Conservation (phyloP, 2,113 vertebrate genomes). For the Erythrolamprus reginae region DNA sequence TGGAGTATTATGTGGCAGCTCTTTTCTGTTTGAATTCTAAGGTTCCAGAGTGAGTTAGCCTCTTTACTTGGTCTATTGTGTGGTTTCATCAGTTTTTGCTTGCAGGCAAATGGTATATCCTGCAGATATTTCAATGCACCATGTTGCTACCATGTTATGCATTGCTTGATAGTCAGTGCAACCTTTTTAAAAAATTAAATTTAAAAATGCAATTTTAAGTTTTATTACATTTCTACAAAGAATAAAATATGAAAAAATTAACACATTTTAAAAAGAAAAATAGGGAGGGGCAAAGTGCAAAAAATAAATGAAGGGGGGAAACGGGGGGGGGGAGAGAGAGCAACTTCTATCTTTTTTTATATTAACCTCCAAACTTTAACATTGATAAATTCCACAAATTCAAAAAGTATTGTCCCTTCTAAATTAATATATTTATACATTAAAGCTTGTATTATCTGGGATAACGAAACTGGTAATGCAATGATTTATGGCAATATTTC, state of each 20-base stretch:
- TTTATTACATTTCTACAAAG: not conserved
- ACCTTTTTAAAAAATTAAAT: not conserved
- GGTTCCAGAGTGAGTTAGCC: not conserved
- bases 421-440: not conserved
- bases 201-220: too few relatives aligned
- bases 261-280: not conserved
- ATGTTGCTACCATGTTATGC: not conserved
- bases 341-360: not conserved
- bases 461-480: not conserved
- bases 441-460: not conserved
- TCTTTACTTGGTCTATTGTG: not conserved
- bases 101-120: not conserved
- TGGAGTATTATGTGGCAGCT: not conserved
- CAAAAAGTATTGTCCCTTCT: not conserved
- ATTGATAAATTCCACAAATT: not conserved
- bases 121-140: not conserved
- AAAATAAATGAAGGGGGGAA: not conserved
- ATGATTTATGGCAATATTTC: not conserved
- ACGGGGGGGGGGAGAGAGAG: not conserved
- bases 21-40: not conserved
- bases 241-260: not conserved
- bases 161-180: not conserved
- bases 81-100: not conserved
- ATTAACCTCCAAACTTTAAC: not conserved
- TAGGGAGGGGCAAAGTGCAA: not conserved